Percentiles rank a stretch among this genome's conserved stretches.
These are phyloP conservation scores for Lethocerus indicus DNA, from an alignment of 1,140 invertebrate genomes.

Conservation along the genomic window DNA sequence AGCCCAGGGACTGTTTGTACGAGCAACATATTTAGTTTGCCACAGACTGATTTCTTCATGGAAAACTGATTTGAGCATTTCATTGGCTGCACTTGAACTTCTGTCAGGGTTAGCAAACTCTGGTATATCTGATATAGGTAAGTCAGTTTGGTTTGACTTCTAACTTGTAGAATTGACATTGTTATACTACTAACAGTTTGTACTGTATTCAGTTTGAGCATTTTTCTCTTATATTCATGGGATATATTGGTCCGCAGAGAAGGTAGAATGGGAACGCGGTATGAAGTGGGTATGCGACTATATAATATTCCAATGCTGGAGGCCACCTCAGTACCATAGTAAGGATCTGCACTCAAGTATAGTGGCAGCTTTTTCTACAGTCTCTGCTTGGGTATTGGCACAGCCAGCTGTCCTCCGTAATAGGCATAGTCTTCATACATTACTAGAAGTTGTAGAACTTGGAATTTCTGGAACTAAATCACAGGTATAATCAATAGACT, in stretches of 20 bases:
- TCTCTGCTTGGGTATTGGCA: constrained; percentile 80
- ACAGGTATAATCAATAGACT: constrained; percentile 27
- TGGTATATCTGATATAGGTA: constrained; percentile 69
- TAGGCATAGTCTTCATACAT: constrained; percentile 77
- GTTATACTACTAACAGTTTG: background rate
- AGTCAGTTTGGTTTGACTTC: constrained; percentile 14
- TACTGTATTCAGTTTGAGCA: background rate
- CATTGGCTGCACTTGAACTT: constrained; percentile 81
- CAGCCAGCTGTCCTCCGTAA: constrained; percentile 78
- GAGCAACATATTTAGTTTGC: constrained; percentile 83
- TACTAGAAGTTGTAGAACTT: constrained; percentile 91
- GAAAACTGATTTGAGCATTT: constrained; percentile 91
- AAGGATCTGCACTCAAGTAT: constrained; percentile 96
- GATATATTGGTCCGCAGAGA: constrained; percentile 1
- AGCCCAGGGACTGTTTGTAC: constrained; percentile 72
- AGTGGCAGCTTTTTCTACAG: constrained; percentile 83
- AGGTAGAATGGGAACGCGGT: constrained; percentile 32
- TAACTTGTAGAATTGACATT: background rate
- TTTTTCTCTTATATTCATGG: background rate
- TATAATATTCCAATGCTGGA: constrained; percentile 86
- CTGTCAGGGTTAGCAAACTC: constrained; percentile 74
- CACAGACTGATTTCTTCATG: constrained; percentile 87
- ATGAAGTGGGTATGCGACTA: constrained; percentile 97
- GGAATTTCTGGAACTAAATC: constrained; percentile 92
- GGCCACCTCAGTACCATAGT: constrained; percentile 88